Evolutionary conservation across 2,888 invertebrate genomes (phyloP), one percentile per base, ranked within the genome.

Genomic region (Drosophila prostipennis): DNA sequence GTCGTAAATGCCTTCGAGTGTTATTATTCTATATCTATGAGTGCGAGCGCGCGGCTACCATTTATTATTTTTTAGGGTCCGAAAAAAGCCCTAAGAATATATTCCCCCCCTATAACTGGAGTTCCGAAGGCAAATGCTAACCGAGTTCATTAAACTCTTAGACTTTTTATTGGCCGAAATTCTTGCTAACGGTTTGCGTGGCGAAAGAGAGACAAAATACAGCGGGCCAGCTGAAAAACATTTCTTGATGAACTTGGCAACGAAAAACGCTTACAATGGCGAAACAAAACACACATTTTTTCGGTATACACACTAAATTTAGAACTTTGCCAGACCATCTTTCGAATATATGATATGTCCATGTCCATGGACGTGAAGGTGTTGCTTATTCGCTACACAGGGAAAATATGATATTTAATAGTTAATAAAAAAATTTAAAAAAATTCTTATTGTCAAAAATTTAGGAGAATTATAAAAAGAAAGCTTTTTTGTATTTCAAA

Each of bases 291-390:
- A 52, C 46, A 65, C 16, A 65, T 29, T 63, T 58, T 65, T 59
- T 53, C 39, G 59, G 40, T 69, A 61, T 69, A 80, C 49, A 72
- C 58, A 68, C 59, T 52, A 76, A 59, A 53, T 49, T 65, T 69
- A 65, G 68, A 59, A 64, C 60, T 75, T 53, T 53, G 60, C 60
- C 36, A 65, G 54, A 56, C 54, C 39, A 34, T 68, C 46, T 45
- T 19, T 52, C 26, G 42, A 55, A 54, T 82, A 65, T 69, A 23
- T 39, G 79, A 64, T 64, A 26, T 48, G 79, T 72, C 74, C 74
- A 71, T 80, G 83, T 80, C 80, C 86, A 83, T 82, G 83, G 73
- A 83, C 59, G 57, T 72, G 83, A 85, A 86, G 86, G 82, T 79
- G 78, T 74, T 72, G 68, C 40, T 52, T 57, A 43, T 61, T 52